phyloP scores from a whole-genome alignment of 1,140 invertebrate species.

The Drosophila arizonae region DNA sequence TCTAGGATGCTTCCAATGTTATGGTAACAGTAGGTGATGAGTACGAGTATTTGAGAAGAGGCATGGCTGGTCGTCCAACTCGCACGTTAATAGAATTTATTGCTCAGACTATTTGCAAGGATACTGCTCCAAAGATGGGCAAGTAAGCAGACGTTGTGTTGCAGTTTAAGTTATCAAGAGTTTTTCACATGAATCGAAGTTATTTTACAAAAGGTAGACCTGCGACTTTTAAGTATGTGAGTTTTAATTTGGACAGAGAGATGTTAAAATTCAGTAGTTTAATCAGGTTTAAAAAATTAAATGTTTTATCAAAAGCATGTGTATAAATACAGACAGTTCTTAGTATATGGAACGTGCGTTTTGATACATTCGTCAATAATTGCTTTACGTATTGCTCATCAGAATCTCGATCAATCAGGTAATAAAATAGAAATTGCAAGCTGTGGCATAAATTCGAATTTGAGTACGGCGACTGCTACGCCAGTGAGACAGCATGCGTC shows the following conservation, averaged over 20 bases:
- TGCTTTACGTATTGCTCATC: slow-evolving; percentile 53
- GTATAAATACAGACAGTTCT: slow-evolving; percentile 31
- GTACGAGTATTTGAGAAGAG: slow-evolving; percentile 83
- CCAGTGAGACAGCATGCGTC: slow-evolving; percentile 65
- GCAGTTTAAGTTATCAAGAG: too few relatives aligned
- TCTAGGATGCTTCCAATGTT: slow-evolving; percentile 76
- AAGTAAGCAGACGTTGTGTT: neutral
- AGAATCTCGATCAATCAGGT: slow-evolving; percentile 15
- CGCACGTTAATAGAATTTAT: slow-evolving; percentile 91
- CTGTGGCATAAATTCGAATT: slow-evolving; percentile 25
- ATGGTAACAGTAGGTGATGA: slow-evolving; percentile 83
- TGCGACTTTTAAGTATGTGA: slow-evolving; percentile 27
- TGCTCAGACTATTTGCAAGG: slow-evolving; percentile 79
- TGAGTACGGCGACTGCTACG: slow-evolving; percentile 37
- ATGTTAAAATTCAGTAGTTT: slow-evolving; percentile 62
- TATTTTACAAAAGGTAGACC: slow-evolving; percentile 39
- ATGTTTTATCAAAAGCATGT: slow-evolving; percentile 57
- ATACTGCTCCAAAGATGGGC: slow-evolving; percentile 70
- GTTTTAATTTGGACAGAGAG: slow-evolving; percentile 21
- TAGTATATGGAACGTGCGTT: slow-evolving; percentile 34
- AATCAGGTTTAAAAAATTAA: slow-evolving; percentile 57
- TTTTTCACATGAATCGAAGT: neutral
- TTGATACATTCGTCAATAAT: slow-evolving; percentile 51
- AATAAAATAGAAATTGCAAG: slow-evolving; percentile 20
- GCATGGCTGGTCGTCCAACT: slow-evolving; percentile 92